Base-by-base conservation (phyloP, 2,113 vertebrate species). In the Taxidea taxus region DNA sequence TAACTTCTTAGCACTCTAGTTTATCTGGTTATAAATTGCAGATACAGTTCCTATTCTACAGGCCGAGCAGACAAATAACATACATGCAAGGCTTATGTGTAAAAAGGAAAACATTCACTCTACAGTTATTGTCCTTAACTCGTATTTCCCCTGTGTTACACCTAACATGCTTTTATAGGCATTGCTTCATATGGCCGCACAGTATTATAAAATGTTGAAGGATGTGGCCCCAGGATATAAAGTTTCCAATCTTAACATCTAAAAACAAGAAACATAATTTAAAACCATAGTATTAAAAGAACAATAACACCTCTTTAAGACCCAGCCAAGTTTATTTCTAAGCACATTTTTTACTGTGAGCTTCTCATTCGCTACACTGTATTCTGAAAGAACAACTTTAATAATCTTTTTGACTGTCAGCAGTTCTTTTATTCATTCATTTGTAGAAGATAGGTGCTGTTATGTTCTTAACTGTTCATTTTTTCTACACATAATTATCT, bases 251-350 rank as follows among this genome's bases (percentile, higher is more conserved):
- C 34, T 81, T 92, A 95, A 94, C 56, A 87, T 74, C 39, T 42
- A 14, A 94, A 92, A 95, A 93, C 11, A 96, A 95, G 27, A 96
- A 31, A 23, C 75, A 31, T 87, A 89, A 93, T 87, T 95, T 92
- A 77, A 97, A 97, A 64, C 15, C 47, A 84, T 25, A 37, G 9
- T 84, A 83, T 86, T 97, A 74, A 56, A 84, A 95, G 54, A 90
- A 93, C 11, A 97, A 51, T 83, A 93, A 94, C n/a, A 90, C n/a
- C 84, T 94, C 29, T 87, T 92, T 94, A 75, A 97, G 87, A 75
- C 18, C 37, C 7, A 75, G 80, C n/a, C 60, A 37, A 98, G 60
- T 90, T 96, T 96, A 47, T 93, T 96, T 93, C 93, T 95, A 91
- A 95, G 66, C 56, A 91, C 34, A 70, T 58, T 97, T 94, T 97